These are phyloP conservation scores for Hemiscyllium ocellatum DNA, from an alignment of 2,113 vertebrate species.

Conservation along the genomic window DNA sequence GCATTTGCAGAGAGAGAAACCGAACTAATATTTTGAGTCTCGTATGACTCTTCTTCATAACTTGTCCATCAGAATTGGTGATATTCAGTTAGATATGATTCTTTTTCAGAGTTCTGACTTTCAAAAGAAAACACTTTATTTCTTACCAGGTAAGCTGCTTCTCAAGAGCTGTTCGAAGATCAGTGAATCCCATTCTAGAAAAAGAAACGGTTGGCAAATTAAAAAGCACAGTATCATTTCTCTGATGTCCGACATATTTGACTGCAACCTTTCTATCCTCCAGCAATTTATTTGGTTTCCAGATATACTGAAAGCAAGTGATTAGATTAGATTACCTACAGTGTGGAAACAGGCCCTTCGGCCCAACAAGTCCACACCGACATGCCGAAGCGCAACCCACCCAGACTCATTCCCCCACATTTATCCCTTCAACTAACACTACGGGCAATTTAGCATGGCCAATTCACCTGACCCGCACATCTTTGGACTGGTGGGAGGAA, in stretches of 20 bases:
- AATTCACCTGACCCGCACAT: too few species aligned
- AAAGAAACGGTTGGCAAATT: not conserved
- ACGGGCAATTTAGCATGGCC: too few species aligned
- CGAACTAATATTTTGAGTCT: not conserved
- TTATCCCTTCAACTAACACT: too few species aligned
- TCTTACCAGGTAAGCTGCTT: not conserved
- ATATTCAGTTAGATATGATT: not conserved
- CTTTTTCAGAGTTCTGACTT: not conserved
- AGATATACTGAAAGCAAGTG: not conserved
- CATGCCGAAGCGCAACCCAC: too few species aligned
- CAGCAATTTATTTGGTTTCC: not conserved
- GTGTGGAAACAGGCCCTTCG: too few species aligned
- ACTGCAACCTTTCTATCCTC: not conserved
- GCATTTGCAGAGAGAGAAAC: not conserved
- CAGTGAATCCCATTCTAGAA: not conserved
- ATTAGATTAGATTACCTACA: too few species aligned
- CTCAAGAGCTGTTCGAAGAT: not conserved
- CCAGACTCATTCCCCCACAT: too few species aligned
- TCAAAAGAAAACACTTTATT: not conserved
- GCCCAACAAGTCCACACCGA: too few species aligned
- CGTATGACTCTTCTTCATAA: not conserved
- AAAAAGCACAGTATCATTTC: not conserved
- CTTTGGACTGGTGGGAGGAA: too few species aligned
- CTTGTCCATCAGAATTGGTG: not conserved
- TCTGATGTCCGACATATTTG: not conserved